A percentile compares a stretch with the other conserved stretches of the same genome.
Conservation (phyloP, 2,113 vertebrate species). For the Leptodactylus fuscus region DNA sequence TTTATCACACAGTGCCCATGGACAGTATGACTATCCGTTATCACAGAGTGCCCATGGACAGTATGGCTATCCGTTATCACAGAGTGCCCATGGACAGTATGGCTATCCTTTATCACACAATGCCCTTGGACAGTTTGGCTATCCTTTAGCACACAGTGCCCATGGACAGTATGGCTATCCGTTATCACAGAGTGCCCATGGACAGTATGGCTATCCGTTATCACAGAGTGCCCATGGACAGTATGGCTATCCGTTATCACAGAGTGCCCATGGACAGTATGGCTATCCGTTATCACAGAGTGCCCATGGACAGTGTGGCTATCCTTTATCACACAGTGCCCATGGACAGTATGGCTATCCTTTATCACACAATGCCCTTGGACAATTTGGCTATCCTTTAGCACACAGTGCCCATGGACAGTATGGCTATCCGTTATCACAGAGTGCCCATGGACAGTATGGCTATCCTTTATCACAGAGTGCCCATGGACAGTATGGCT, state of each 20-base stretch:
- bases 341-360: not conserved
- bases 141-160: not conserved
- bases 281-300: too few relatives aligned
- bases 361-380: not conserved
- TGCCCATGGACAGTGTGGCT: too few relatives aligned
- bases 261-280: too few relatives aligned
- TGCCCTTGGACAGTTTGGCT: too few relatives aligned
- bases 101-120: not conserved
- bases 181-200: not conserved
- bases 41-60: not conserved
- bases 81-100: not conserved
- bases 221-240: too few relatives aligned
- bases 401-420: too few relatives aligned
- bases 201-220: not conserved
- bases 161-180: not conserved
- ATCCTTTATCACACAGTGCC: not conserved
- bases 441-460: not conserved
- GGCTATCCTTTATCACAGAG: not conserved
- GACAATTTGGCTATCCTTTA: not conserved
- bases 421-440: not conserved
- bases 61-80: not conserved
- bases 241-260: too few relatives aligned
- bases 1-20: not conserved
- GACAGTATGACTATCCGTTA: not conserved
- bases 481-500: not conserved